Evolutionary conservation across 2,113 vertebrate species (phyloP).

Genomic region (Phrynosoma blainvillii): DNA sequence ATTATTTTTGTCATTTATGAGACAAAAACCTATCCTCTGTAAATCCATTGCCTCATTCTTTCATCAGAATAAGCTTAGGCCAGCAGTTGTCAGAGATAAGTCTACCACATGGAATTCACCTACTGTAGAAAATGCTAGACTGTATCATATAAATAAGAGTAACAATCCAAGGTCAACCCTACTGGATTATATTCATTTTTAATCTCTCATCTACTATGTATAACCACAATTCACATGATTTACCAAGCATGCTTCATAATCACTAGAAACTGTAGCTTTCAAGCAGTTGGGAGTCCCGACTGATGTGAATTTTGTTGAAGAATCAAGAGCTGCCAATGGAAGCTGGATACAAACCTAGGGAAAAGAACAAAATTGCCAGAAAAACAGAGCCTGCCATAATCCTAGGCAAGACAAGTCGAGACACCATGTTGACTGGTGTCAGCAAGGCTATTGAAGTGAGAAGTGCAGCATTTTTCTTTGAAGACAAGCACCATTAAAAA

Average conservation of each 20-base stretch:
- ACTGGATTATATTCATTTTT: neutral
- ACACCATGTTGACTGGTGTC: slow-evolving; percentile 14
- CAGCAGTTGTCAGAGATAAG: neutral
- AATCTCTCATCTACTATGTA: neutral
- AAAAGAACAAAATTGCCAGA: neutral
- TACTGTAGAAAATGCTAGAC: neutral
- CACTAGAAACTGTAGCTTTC: neutral
- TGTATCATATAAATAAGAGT: neutral
- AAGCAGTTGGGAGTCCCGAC: slow-evolving; percentile 11
- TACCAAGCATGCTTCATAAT: slow-evolving; percentile 13
- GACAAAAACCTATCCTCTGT: neutral
- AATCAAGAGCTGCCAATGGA: neutral
- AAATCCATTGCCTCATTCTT: neutral
- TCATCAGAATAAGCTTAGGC: neutral
- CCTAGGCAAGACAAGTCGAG: slow-evolving; percentile 18
- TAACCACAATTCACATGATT: neutral
- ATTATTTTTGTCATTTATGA: neutral
- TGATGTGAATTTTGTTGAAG: slow-evolving; percentile 35
- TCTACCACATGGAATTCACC: too few relatives aligned
- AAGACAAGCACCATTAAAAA: slow-evolving; percentile 62
- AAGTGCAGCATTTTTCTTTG: slow-evolving; percentile 57
- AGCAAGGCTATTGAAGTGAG: slow-evolving; percentile 45
- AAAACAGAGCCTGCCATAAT: slow-evolving; percentile 37
- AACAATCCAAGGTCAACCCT: neutral
- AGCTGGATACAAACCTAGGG: slow-evolving; percentile 15